phyloP scores from a whole-genome alignment of 2,888 invertebrate species.

The Zygogramma bicolorata region DNA sequence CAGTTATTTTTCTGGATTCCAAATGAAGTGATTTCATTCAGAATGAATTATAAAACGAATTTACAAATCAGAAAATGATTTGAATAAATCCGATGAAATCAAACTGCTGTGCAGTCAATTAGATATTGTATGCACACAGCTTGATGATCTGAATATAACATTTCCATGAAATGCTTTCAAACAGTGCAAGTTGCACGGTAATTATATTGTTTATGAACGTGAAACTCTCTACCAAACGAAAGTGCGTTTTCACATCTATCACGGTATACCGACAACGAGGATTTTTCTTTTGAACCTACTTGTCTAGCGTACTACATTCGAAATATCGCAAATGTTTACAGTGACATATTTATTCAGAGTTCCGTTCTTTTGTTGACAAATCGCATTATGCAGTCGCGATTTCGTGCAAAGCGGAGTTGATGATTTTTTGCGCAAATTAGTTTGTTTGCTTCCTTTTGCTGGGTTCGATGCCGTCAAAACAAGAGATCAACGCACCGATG shows the following conservation, averaged over 20 bases:
- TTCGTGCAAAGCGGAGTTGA: not conserved
- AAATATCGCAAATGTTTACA: not conserved
- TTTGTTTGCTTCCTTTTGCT: slow-evolving; percentile 24
- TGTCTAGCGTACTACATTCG: not conserved
- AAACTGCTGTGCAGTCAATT: not conserved
- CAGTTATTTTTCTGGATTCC: no score
- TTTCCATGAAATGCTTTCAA: not conserved
- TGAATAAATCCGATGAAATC: no score
- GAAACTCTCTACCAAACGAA: not conserved
- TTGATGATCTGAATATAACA: not conserved
- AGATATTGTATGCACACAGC: not conserved
- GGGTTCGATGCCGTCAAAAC: slow-evolving; percentile 36
- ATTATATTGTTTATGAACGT: not conserved
- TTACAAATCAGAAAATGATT: no score
- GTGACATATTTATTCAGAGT: not conserved
- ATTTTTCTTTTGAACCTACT: not conserved
- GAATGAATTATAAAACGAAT: no score
- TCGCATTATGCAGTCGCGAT: not conserved
- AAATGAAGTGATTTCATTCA: no score
- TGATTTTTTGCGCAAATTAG: slow-evolving; percentile 18
- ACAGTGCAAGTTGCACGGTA: not conserved
- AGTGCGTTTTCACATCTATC: slow-evolving; percentile 8
- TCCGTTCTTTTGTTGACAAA: slow-evolving; percentile 6
- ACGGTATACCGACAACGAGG: not conserved
- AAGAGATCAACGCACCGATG: slow-evolving; percentile 27